Evolutionary conservation across 2,113 vertebrate genomes (phyloP).

Genomic region (Myrmophylax atrothorax): DNA sequence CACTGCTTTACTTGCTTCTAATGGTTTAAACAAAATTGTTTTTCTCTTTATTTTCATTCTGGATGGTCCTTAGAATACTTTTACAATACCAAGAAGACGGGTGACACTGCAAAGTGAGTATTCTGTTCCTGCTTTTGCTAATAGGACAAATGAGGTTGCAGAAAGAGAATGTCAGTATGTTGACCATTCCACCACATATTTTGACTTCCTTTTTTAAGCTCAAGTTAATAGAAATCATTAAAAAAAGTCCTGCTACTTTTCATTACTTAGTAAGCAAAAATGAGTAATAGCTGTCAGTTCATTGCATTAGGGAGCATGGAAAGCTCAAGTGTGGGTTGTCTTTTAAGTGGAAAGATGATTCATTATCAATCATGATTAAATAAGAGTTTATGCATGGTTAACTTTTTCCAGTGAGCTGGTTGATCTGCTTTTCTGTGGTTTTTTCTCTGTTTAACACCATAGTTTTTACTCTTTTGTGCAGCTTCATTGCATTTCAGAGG

Average conservation of each 20-base stretch:
- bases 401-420: not conserved
- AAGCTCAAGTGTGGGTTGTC: not conserved
- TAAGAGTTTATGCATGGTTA: not conserved
- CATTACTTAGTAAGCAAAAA: not conserved
- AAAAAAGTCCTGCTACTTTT: not conserved
- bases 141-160: not conserved
- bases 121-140: not conserved
- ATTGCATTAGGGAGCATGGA: not conserved
- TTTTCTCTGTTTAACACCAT: not conserved
- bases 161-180: not conserved
- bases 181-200: not conserved
- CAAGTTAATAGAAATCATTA: not conserved
- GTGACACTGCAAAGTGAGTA: conserved; percentile 46
- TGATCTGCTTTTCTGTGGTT: not conserved
- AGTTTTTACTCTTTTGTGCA: not conserved
- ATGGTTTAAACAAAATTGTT: not conserved
- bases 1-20: not conserved
- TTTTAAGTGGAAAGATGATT: not conserved
- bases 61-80: conserved; percentile 35
- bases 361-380: not conserved
- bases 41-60: not conserved
- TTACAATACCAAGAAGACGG: not conserved
- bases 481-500: conserved; percentile 21
- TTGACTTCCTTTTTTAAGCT: not conserved
- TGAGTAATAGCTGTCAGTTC: not conserved